phyloP scores from a whole-genome alignment of 1,140 invertebrate species.

The Drosophila bifasciata region DNA sequence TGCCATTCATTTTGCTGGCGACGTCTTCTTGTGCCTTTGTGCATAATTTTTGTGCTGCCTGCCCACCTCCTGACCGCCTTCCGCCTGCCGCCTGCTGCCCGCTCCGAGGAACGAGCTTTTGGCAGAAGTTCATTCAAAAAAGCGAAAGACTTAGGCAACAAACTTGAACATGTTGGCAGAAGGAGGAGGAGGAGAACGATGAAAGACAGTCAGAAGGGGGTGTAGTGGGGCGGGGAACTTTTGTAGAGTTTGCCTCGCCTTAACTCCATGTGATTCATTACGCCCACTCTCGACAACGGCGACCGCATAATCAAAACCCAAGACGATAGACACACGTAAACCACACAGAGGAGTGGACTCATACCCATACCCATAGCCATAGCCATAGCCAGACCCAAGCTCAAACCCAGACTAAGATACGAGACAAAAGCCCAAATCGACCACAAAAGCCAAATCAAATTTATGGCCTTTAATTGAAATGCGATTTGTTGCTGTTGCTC shows the following conservation, averaged over 20 bases:
- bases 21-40: constrained; percentile 53
- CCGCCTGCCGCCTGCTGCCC: neutral
- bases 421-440: constrained; percentile 8
- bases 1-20: constrained; percentile 48
- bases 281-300: constrained; percentile 53
- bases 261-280: constrained; percentile 66
- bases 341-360: constrained; percentile 34
- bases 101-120: constrained; percentile 33
- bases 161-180: constrained; percentile 55
- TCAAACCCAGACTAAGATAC: neutral
- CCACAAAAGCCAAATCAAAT: constrained; percentile 51
- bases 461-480: constrained; percentile 64
- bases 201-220: neutral
- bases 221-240: constrained; percentile 20
- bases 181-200: neutral
- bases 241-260: constrained; percentile 42
- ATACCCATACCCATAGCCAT: constrained; percentile 5
- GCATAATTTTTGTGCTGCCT: constrained; percentile 63
- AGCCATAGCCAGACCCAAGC: constrained; percentile 2
- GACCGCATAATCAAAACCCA: constrained; percentile 59
- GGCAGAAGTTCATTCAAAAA: constrained; percentile 79
- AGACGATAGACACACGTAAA: constrained; percentile 33
- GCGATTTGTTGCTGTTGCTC: constrained; percentile 25
- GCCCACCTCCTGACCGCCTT: constrained; percentile 30
- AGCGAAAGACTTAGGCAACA: constrained; percentile 78